Evolutionary conservation across 2,888 invertebrate genomes (phyloP).

Genomic region (Conus canariensis): DNA sequence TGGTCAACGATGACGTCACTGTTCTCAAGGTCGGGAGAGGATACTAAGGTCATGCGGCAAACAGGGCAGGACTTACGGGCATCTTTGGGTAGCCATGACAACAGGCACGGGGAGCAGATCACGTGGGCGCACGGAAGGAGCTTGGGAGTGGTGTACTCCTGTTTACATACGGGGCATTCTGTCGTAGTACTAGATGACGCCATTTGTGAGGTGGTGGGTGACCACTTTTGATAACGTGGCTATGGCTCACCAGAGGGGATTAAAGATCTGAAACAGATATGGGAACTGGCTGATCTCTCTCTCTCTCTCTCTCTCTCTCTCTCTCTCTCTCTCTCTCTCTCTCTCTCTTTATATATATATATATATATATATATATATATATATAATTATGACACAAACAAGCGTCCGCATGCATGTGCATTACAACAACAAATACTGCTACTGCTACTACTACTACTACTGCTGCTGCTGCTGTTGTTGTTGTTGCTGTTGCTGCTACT

Average conservation of each 20-base stretch:
- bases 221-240: not conserved
- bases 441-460: too few species aligned
- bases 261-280: not conserved
- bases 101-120: not conserved
- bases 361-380: too few species aligned
- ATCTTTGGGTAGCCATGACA: conserved; percentile 18
- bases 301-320: not conserved
- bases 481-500: too few species aligned
- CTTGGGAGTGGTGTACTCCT: conserved; percentile 12
- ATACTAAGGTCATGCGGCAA: not conserved
- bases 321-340: not conserved
- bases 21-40: not conserved
- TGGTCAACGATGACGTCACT: not conserved
- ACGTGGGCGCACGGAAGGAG: conserved; percentile 14
- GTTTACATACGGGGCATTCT: not conserved
- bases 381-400: too few species aligned
- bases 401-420: too few species aligned
- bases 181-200: not conserved
- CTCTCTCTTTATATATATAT: not conserved
- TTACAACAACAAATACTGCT: too few species aligned
- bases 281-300: too few species aligned
- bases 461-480: too few species aligned
- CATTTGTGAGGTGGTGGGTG: not conserved
- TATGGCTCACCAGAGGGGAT: not conserved
- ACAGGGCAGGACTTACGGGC: not conserved